Conservation (phyloP, 2,113 vertebrate genomes). For the Gallinago media region DNA sequence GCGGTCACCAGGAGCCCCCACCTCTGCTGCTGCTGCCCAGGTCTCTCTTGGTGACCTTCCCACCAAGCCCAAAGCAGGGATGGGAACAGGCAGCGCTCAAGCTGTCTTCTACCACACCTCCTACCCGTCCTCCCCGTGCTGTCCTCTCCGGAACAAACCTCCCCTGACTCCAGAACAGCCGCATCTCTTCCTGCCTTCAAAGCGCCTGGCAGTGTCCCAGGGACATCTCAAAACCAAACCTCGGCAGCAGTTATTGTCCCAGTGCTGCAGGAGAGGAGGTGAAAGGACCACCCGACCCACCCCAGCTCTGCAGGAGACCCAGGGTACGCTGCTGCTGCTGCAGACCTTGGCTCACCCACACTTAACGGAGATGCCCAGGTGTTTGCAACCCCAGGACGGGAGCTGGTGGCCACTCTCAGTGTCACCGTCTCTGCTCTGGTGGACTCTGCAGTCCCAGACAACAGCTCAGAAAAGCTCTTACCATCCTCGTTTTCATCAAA, state of each 20-base stretch:
- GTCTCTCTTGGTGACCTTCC: not conserved
- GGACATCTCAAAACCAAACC: not conserved
- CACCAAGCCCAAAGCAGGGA: not conserved
- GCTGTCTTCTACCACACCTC: not conserved
- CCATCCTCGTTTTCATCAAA: slow-evolving; percentile 84
- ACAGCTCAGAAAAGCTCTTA: slow-evolving; percentile 66
- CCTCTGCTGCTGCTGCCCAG: not conserved
- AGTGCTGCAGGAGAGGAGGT: not conserved
- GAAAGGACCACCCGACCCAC: not conserved
- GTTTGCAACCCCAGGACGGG: rapidly evolving
- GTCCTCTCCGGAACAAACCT: not conserved
- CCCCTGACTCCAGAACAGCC: not conserved
- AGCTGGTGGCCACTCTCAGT: rapidly evolving
- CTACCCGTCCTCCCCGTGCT: not conserved
- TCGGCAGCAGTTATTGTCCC: not conserved
- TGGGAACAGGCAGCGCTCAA: rapidly evolving
- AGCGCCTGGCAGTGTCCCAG: not conserved
- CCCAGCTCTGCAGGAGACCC: not conserved
- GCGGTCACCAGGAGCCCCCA: not conserved
- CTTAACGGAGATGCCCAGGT: rapidly evolving
- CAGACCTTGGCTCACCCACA: not conserved
- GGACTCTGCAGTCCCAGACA: not conserved
- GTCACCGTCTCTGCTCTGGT: not conserved
- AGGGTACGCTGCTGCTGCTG: not conserved
- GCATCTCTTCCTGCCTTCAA: not conserved